Conservation (phyloP, 2,797 vertebrate genomes). For the Sebastes hubbsi region DNA sequence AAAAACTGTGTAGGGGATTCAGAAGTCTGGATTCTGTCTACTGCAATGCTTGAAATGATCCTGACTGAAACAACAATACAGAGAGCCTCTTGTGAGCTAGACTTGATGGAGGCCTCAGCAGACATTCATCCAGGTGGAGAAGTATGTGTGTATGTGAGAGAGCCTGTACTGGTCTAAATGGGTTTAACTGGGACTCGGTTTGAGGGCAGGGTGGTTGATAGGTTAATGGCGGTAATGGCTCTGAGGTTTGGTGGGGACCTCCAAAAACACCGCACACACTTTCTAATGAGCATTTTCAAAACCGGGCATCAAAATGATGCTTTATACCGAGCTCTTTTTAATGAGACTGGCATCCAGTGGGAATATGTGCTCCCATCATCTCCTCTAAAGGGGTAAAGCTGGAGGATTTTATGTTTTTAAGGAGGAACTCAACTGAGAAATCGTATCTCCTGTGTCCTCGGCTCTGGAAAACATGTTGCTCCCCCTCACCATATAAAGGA, state of each 20-base stretch:
- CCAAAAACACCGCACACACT: background rate
- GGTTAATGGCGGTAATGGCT: background rate
- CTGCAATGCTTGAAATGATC: background rate
- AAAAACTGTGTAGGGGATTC: background rate
- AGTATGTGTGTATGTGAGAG: no score
- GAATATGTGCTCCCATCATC: background rate
- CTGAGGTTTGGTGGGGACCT: background rate
- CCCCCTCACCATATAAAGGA: background rate
- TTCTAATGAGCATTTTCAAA: background rate
- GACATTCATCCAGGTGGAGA: background rate
- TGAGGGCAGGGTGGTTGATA: background rate
- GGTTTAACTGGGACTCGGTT: background rate
- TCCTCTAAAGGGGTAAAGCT: background rate
- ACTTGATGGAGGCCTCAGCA: background rate
- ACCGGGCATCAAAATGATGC: background rate
- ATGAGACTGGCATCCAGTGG: constrained; percentile 6
- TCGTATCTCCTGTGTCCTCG: background rate
- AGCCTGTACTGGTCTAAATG: background rate
- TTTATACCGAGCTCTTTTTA: background rate
- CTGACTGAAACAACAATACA: background rate
- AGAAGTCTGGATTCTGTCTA: background rate
- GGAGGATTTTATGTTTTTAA: constrained; percentile 7
- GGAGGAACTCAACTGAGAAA: background rate
- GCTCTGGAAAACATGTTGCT: background rate
- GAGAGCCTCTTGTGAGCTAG: background rate